Percentiles rank a stretch among this genome's conserved stretches.
phyloP scores from a whole-genome alignment of 1,140 invertebrate species.

The Megalopta genalis region DNA sequence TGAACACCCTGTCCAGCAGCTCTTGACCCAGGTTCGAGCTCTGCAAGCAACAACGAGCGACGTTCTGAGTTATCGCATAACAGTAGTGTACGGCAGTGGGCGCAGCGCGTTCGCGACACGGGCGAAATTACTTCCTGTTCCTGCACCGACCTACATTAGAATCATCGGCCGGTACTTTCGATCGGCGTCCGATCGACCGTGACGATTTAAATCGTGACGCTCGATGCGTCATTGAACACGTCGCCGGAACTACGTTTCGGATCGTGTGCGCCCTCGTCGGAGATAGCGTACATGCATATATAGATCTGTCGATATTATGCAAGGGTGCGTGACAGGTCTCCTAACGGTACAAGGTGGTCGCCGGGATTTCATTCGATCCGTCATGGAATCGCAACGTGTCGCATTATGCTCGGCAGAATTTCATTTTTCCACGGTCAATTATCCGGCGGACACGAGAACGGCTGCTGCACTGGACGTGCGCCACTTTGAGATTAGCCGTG shows the following conservation, averaged over 20 bases:
- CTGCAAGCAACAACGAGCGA: conserved; percentile 82
- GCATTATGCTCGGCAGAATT: neutral
- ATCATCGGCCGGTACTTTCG: conserved; percentile 3
- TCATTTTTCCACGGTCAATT: conserved; percentile 19
- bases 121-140: conserved; percentile 36
- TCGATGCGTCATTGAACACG: conserved; percentile 51
- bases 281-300: too few species aligned
- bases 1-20: conserved; percentile 92
- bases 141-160: conserved; percentile 16
- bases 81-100: neutral
- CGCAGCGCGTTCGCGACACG: neutral
- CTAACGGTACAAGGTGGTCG: conserved; percentile 27
- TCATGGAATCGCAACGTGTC: conserved; percentile 1
- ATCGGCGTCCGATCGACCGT: conserved; percentile 40
- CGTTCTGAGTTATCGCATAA: conserved; percentile 23
- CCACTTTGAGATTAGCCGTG: neutral
- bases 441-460: neutral
- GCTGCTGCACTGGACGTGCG: neutral
- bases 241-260: conserved; percentile 17
- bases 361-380: conserved; percentile 2
- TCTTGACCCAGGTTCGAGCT: conserved; percentile 91
- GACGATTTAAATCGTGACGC: conserved; percentile 47
- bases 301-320: conserved; percentile 3
- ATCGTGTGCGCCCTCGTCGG: neutral
- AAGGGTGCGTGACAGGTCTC: conserved; percentile 32